Conservation (phyloP, 1,140 invertebrate species). For the Eubasilissa regina region DNA sequence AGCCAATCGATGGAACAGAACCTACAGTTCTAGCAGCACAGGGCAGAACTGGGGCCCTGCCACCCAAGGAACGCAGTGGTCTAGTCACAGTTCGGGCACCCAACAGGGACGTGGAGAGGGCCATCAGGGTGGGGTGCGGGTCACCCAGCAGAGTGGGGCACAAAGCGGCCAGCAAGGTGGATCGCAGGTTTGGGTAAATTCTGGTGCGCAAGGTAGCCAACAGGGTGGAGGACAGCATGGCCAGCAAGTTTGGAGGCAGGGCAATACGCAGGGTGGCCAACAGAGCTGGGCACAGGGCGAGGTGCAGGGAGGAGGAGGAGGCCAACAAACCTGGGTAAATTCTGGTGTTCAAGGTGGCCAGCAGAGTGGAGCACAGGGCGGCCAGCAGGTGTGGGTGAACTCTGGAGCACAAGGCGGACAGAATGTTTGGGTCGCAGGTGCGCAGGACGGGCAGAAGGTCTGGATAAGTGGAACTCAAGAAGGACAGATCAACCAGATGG, state of each 20-base stretch:
- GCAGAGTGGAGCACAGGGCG: constrained; percentile 2
- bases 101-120: not conserved
- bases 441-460: not conserved
- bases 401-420: not conserved
- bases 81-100: constrained; percentile 12
- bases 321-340: constrained; percentile 1
- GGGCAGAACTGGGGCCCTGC: constrained; percentile 34
- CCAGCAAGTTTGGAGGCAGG: not conserved
- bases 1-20: constrained; percentile 29
- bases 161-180: constrained; percentile 10
- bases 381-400: constrained; percentile 7
- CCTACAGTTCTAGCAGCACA: constrained; percentile 7
- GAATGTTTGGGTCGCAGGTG: not conserved
- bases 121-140: not conserved
- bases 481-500: constrained; percentile 5
- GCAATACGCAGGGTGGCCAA: constrained; percentile 14
- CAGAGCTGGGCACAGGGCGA: not conserved
- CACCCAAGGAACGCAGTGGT: not conserved
- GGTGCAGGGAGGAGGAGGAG: no score
- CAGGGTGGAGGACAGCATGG: constrained; percentile 22
- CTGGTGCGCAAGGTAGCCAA: not conserved
- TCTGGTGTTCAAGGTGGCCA: constrained; percentile 2
- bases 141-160: not conserved
- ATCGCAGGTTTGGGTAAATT: not conserved
- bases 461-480: not conserved